phyloP scores from a whole-genome alignment of 2,797 vertebrate species.

The Cephalopachus bancanus region DNA sequence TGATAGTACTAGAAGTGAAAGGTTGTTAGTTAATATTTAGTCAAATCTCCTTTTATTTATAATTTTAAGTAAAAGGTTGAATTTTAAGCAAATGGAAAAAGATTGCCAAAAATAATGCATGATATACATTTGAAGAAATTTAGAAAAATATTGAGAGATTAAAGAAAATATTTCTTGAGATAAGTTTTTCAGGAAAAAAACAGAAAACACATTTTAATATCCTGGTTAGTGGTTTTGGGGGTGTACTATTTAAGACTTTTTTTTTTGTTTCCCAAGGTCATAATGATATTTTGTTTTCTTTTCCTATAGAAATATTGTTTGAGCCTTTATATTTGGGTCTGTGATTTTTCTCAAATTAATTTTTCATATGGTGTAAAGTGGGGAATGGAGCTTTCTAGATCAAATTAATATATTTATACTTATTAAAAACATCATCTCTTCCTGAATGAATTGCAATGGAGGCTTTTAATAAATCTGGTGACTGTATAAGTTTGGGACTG shows the following conservation, averaged over 20 bases:
- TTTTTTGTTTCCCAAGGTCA: neutral
- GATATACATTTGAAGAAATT: neutral
- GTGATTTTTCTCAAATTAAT: neutral
- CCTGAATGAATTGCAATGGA: fast-evolving
- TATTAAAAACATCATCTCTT: neutral
- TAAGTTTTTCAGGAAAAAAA: neutral
- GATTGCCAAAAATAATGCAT: neutral
- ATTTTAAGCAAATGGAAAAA: neutral
- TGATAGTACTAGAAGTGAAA: neutral
- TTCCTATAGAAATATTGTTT: neutral
- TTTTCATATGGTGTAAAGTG: neutral
- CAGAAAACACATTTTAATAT: neutral
- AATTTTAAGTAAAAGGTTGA: neutral
- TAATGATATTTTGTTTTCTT: neutral
- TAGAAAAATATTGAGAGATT: neutral
- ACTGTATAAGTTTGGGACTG: too few relatives aligned
- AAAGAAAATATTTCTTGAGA: neutral
- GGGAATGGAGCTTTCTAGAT: neutral
- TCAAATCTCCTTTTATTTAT: neutral
- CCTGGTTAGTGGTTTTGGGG: neutral
- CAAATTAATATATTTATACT: neutral
- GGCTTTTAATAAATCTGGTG: neutral
- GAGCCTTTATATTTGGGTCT: neutral
- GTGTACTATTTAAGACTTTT: neutral
- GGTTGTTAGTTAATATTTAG: neutral